Conservation (phyloP, 2,797 vertebrate genomes). For the Anguilla obscura region DNA sequence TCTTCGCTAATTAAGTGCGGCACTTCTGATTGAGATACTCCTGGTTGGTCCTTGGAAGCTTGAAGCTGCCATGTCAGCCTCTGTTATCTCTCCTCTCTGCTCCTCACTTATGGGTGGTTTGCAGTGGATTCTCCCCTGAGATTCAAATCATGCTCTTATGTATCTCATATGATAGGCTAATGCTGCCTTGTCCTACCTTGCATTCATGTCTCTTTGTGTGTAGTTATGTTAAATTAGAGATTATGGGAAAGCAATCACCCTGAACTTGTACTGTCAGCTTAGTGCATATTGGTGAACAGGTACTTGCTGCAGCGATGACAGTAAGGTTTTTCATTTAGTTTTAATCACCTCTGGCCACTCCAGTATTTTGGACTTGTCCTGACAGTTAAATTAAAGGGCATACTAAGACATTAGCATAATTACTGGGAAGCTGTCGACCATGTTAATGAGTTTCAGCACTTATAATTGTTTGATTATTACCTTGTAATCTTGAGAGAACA, state of each 20-base stretch:
- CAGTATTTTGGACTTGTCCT: neutral
- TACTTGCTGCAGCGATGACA: neutral
- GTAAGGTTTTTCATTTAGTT: neutral
- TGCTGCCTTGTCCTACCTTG: neutral
- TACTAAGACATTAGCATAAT: neutral
- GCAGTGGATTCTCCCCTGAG: neutral
- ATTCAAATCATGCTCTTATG: constrained; percentile 18
- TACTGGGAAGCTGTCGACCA: neutral
- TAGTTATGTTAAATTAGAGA: neutral
- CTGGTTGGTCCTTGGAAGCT: neutral
- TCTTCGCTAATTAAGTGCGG: constrained; percentile 22
- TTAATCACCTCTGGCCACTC: neutral
- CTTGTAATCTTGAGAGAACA: neutral
- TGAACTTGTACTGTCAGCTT: neutral
- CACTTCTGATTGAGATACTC: constrained; percentile 26
- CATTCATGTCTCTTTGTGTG: neutral
- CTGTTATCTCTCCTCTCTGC: constrained; percentile 13
- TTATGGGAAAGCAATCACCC: neutral
- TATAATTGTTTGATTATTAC: neutral
- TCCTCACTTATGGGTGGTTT: neutral
- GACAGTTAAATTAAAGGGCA: neutral
- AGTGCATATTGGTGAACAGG: neutral
- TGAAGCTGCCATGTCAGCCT: neutral
- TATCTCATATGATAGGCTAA: neutral
- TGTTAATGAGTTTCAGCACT: neutral